Evolutionary conservation across 2,888 invertebrate genomes (phyloP).

Genomic region (Hoplodrina ambigua): DNA sequence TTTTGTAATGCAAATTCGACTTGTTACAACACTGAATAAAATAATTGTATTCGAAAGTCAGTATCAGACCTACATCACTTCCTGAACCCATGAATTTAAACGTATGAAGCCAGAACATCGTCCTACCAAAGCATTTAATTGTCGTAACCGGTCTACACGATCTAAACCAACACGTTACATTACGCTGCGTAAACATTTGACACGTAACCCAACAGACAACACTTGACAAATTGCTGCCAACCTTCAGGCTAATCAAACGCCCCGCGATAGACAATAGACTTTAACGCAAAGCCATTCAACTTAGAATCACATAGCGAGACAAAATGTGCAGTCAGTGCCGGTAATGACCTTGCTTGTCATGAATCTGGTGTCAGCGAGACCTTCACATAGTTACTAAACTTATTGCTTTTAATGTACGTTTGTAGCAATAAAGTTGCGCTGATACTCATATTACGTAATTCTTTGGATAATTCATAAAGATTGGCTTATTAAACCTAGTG

Average conservation of each 20-base stretch:
- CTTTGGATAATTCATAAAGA: slow-evolving; percentile 23
- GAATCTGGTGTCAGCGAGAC: slow-evolving; percentile 70
- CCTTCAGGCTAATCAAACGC: slow-evolving; percentile 73
- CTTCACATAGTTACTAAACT: slow-evolving; percentile 75
- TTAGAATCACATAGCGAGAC: slow-evolving; percentile 52
- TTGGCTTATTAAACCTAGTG: slow-evolving; percentile 5
- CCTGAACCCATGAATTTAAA: slow-evolving; percentile 14
- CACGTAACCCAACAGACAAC: slow-evolving; percentile 51
- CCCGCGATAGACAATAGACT: slow-evolving; percentile 71
- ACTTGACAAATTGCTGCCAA: slow-evolving; percentile 74
- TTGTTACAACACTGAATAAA: neutral
- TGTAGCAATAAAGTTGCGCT: slow-evolving; percentile 43
- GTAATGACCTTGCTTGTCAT: slow-evolving; percentile 83
- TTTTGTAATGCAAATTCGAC: slow-evolving; percentile 1
- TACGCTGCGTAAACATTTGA: slow-evolving; percentile 47
- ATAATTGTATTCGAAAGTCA: neutral
- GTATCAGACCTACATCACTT: slow-evolving; percentile 8
- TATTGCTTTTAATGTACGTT: slow-evolving; percentile 55
- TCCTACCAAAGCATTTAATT: slow-evolving; percentile 17
- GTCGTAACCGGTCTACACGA: slow-evolving; percentile 32
- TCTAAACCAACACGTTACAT: slow-evolving; percentile 48
- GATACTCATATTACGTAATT: slow-evolving; percentile 24
- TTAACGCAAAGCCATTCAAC: slow-evolving; percentile 68
- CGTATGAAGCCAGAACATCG: slow-evolving; percentile 14
- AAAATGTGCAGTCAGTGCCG: slow-evolving; percentile 64